A percentile compares a stretch with the other conserved stretches of the same genome.
Conservation (phyloP, 2,113 vertebrate species). For the Neomonachus schauinslandi region DNA sequence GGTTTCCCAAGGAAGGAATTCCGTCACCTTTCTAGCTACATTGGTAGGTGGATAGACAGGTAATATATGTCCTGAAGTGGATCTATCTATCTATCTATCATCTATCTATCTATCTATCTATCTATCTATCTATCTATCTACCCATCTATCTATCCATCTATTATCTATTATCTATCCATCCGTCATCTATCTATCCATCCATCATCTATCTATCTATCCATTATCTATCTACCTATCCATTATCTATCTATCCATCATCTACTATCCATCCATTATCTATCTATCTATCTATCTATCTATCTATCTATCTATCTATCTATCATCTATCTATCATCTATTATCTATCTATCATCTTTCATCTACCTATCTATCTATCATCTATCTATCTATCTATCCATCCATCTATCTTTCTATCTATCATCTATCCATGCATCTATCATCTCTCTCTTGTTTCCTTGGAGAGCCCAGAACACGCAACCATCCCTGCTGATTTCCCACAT, state of each 20-base stretch:
- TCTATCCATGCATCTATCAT: neutral
- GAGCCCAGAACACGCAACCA: neutral
- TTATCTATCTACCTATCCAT: neutral
- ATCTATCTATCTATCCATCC: neutral
- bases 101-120: neutral
- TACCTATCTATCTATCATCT: neutral
- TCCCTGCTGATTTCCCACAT: neutral
- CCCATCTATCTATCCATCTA: neutral
- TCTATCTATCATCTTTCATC: neutral
- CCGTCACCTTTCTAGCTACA: neutral
- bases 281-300: no score
- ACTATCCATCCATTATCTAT: no score
- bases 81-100: neutral
- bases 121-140: neutral
- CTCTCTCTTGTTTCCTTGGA: neutral
- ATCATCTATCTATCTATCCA: neutral
- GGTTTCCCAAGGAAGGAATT: neutral
- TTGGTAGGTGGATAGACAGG: neutral
- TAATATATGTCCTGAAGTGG: no score
- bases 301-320: neutral
- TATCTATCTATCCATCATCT: no score
- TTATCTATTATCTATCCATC: neutral
- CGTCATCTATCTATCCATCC: accelerated
- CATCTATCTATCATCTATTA: neutral
- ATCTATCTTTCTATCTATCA: neutral